Evolutionary conservation across 2,797 vertebrate species (phyloP), one percentile per base, ranked within the genome.

Genomic region (Phaenicophaeus curvirostris): DNA sequence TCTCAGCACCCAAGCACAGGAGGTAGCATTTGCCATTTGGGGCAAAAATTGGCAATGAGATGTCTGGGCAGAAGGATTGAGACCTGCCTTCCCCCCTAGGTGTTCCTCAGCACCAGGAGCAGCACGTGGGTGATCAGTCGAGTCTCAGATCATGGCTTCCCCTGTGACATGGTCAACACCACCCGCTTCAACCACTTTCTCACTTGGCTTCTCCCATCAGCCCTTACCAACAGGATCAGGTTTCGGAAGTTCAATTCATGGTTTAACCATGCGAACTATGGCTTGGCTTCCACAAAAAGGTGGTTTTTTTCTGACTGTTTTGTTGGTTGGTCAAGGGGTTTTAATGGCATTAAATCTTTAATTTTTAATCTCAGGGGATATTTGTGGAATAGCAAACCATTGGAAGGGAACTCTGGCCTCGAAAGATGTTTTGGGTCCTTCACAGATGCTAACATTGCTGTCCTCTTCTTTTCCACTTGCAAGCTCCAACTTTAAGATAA

Each of bases 91-190:
- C 19, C 72, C 39, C 77, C 30, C 61, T 72, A 99, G 99, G 99
- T 99, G 12, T 98, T 99, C 97, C 98, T 99, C 86, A 99, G 99
- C 61, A 98, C 98, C 62, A 98, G 98, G 72, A 94, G 97, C 44
- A 98, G 98, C 35, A 85, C 98, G 2, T 99, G 99, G 99, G 97
- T 99, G 57, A 0, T 97, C 0, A 95, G 98, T 46, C 98, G 98
- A 35, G 85, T 97, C 96, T 98, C 98, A 0, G 31, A 51, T 7
- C 93, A 92, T 0, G 99, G 99, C 59, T 97, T 98, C 57, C 99
- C 99, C 39, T 0, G 77, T 1, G 98, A 98, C 93, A 98, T 99
- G 97, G 78, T 84, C 8, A 0, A 1, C 13, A 89, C 87, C 75
- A 98, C 96, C 35, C 98, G 99, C 91, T 80, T 97, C 84, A 87